Base-by-base conservation (phyloP, 1,140 invertebrate species). In the Drosophila ananassae region DNA sequence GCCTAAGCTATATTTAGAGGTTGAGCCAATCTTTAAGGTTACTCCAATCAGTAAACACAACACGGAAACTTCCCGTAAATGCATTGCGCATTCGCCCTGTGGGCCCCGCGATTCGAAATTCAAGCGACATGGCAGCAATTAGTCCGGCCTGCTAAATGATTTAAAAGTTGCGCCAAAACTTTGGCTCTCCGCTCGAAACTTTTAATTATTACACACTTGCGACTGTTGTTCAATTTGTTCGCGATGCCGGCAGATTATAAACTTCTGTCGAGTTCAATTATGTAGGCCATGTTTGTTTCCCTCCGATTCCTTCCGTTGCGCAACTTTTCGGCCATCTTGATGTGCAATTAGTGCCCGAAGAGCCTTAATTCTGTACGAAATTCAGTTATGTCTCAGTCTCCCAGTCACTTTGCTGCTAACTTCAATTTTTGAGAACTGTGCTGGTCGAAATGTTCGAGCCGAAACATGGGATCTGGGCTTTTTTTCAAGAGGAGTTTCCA, bases 201-300 rank as follows among this genome's bases (percentile, higher is more conserved):
- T 87, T 87, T 87, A 87, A 87, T 87, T 87, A 87, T 87, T 68
- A 79, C 78, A 68, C 78, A 87, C 74, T 85, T 87, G 82, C 55
- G 61, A 71, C 50, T 71, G 67, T 74, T 73, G 68, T 85, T 81
- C 82, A 85, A 87, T 87, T 85, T 75, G 74, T 59, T 47, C 74
- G 78, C 82, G 52, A 82, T 85, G 82, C 77, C 75, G 71, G 75
- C 54, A 82, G 75, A 82, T 89, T 82, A 87, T 76, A 87, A 87
- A 87, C 64, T 87, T 73, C 79, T 82, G 39, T 59, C 68, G 48
- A 78, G 58, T 82, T 85, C 82, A 85, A 85, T 85, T 85, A 82
- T 87, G 64, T 69, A 71, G 64, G 52, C 8, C 64, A 44, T 30
- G 76, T 66, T 74, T 48, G 58, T 13, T 46, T 7, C 25, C 55